A percentile compares a stretch with the other conserved stretches of the same genome.
These are phyloP conservation scores for Oithona nana DNA, from an alignment of 2,888 invertebrate species.

Conservation along the genomic window DNA sequence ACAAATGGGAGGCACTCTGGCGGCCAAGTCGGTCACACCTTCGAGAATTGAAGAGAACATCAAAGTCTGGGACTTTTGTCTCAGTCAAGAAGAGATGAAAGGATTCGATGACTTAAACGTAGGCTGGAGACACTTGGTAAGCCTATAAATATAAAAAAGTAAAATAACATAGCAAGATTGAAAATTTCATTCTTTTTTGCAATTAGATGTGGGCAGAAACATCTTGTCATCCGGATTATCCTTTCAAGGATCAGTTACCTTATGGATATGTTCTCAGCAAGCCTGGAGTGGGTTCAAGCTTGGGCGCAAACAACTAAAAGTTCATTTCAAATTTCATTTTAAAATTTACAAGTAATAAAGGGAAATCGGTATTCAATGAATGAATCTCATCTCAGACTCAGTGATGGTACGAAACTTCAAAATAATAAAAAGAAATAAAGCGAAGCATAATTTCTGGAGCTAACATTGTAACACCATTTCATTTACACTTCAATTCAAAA, in stretches of 20 bases:
- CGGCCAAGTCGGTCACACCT: constrained; percentile 3
- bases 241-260: constrained; percentile 7
- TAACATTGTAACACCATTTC: no score
- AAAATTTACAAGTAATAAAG: no score
- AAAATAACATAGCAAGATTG: no score
- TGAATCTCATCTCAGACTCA: no score
- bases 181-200: no score
- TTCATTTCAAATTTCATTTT: no score
- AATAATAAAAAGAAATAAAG: no score
- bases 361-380: no score
- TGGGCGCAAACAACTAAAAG: constrained; percentile 3
- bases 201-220: constrained; percentile 14
- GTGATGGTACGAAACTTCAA: no score
- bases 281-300: not conserved
- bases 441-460: no score
- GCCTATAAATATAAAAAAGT: no score
- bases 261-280: not conserved
- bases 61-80: constrained; percentile 4
- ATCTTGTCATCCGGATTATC: constrained; percentile 5
- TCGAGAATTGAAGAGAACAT: constrained; percentile 6
- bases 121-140: constrained; percentile 13
- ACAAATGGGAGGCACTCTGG: constrained; percentile 3
- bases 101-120: not conserved
- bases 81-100: constrained; percentile 8
- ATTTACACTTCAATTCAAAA: no score